Evolutionary conservation across 2,113 vertebrate genomes (phyloP), one percentile per base, ranked within the genome.

Genomic region (Cavia aperea): DNA sequence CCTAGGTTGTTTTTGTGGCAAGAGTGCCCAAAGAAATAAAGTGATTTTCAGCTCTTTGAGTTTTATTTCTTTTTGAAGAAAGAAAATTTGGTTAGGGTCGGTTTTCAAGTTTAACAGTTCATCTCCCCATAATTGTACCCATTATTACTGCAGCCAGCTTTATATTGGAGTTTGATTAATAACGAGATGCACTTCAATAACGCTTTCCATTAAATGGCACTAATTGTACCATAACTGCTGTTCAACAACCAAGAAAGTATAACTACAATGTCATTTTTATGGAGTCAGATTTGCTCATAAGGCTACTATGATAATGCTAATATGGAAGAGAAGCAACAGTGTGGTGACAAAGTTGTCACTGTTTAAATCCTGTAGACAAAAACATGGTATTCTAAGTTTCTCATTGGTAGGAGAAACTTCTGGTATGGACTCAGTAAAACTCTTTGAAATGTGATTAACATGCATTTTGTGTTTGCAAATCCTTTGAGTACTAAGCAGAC

Each of bases 101-200:
- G 89, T 96, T 97, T 97, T 92, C 73, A 95, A 89, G 54, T 95
- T 95, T 95, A 97, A 93, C 54, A 97, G 89, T 96, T 96, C 77
- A 95, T 94, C 96, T 95, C 43, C 78, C 93, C 93, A 51, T 97
- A 97, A 97, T 96, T 92, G 14, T 33, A 94, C 66, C 91, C 94
- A 95, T 97, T 97, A 96, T 92, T 97, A 93, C 75, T 87, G 68
- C 72, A 96, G 82, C 86, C 88, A 96, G 85, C 6, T 96, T 96
- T 96, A 94, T 96, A 96, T 24, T 96, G 84, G 91, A 94, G 95
- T 94, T 94, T 96, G 94, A 96, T 97, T 97, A 96, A 97, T 97
- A 97, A 96, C 39, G 94, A 94, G 96, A 96, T 91, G 92, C 86
- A 92, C 65, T 95, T 96, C 88, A 92, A 94, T 94, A 97, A 96